These are phyloP conservation scores for Synanthedon myopaeformis DNA, from an alignment of 2,888 invertebrate species.

Conservation along the genomic window DNA sequence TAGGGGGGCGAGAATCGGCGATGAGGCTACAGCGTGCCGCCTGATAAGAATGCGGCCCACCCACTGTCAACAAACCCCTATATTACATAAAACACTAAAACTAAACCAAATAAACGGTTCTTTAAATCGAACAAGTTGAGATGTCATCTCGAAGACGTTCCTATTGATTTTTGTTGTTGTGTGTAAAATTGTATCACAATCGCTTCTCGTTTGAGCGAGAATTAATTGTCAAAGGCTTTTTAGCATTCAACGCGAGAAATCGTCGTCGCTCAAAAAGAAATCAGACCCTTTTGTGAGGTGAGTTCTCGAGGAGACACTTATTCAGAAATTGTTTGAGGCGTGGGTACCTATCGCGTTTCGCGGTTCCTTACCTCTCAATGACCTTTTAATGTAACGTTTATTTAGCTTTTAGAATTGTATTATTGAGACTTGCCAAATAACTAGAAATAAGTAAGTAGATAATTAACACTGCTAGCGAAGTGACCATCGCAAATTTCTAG, in stretches of 20 bases:
- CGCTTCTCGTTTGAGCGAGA: slow-evolving; percentile 17
- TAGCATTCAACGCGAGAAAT: slow-evolving; percentile 33
- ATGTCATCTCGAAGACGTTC: slow-evolving; percentile 34
- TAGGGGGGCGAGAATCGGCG: slow-evolving; percentile 41
- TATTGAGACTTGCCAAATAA: too few relatives aligned
- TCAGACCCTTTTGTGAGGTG: slow-evolving; percentile 5
- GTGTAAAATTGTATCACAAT: slow-evolving; percentile 22
- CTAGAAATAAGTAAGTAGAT: too few relatives aligned
- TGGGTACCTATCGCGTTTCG: slow-evolving; percentile 4
- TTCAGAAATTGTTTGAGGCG: slow-evolving; percentile 7
- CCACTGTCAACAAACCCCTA: slow-evolving; percentile 61
- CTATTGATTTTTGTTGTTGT: slow-evolving; percentile 54
- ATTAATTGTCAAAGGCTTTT: slow-evolving; percentile 43
- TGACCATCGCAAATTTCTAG: too few relatives aligned
- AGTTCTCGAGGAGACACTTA: slow-evolving; percentile 1
- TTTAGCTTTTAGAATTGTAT: too few relatives aligned
- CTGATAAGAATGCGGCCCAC: slow-evolving; percentile 54
- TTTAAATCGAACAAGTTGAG: slow-evolving; percentile 21
- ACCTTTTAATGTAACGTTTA: not conserved
- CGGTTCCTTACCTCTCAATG: not conserved
- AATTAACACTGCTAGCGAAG: too few relatives aligned
- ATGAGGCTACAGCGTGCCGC: slow-evolving; percentile 38
- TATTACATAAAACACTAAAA: slow-evolving; percentile 32
- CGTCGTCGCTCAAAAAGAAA: slow-evolving; percentile 8
- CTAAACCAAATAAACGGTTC: slow-evolving; percentile 14